Base-by-base conservation (phyloP, 2,797 vertebrate species). In the Chloroceryle inda region DNA sequence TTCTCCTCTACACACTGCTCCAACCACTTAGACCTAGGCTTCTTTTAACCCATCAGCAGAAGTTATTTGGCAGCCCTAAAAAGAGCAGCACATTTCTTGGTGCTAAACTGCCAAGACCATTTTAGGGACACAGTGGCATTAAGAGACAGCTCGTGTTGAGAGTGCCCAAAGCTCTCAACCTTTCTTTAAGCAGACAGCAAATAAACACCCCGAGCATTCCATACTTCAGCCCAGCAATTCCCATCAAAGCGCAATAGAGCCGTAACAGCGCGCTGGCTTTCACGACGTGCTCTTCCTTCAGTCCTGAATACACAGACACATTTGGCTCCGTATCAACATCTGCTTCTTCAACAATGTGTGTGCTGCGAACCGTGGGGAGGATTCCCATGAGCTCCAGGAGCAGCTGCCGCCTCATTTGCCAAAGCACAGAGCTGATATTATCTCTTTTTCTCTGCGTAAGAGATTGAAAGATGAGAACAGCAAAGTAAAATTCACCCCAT, bases 331-430 rank as follows among this genome's bases (percentile, higher is more conserved):
- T 89, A 58, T 99, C 98, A 49, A 96, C 95, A 40, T 98, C 98
- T 0, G 98, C 97, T 74, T 99, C 98, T 45, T 99, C 99, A 44
- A 98, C 98, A 6, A 99, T 86, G 64, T 98, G 99, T 4, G 98
- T 98, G 95, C 99, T 99, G 96, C 98, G 98, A 8, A 99, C 99
- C 35, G 99, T 99, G 5, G 99, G 99, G 88, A 99, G 98, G 97
- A 99, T 99, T 94, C 98, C 99, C 80, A 99, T 99, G 79, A 99
- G 97, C 97, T 99, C 99, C 96, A 99, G 97, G 47, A 99, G 98
- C 96, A 99, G 98, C 98, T 99, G 99, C 73, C 99, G 97, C 67
- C 99, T 99, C 99, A 99, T 99, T 95, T 99, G 99, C 99, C 99
- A 99, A 76, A 99, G 98, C 76, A 99, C 99, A 0, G 99, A 99